phyloP scores from a whole-genome alignment of 2,888 invertebrate species.

The Abrostola triplasia region DNA sequence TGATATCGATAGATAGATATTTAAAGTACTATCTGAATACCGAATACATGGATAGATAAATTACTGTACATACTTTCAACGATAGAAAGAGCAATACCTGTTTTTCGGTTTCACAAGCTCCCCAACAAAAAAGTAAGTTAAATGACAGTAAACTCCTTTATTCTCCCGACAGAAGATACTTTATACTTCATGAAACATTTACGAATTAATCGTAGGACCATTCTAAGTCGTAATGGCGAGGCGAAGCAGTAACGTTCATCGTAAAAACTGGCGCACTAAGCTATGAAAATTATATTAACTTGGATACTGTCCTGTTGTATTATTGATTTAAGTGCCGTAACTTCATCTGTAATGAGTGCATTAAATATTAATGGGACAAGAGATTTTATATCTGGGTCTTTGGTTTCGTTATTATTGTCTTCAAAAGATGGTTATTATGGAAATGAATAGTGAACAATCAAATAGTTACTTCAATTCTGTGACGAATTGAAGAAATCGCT shows the following conservation, averaged over 20 bases:
- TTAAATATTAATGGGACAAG: neutral
- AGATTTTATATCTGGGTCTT: neutral
- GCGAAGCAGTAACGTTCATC: conserved; percentile 74
- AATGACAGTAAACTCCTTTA: conserved; percentile 15
- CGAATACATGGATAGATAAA: too few species aligned
- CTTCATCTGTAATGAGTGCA: neutral
- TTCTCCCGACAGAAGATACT: conserved; percentile 26
- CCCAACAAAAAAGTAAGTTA: neutral
- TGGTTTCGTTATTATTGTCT: neutral
- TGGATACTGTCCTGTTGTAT: conserved; percentile 24
- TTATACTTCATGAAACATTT: conserved; percentile 78
- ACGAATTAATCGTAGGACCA: conserved; percentile 79
- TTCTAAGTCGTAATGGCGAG: conserved; percentile 49
- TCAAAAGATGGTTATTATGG: neutral
- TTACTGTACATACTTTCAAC: too few species aligned
- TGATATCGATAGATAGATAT: too few species aligned
- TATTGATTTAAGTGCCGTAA: conserved; percentile 11
- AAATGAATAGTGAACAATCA: too few species aligned
- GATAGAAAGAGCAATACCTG: neutral
- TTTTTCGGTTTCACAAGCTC: neutral
- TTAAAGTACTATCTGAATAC: too few species aligned
- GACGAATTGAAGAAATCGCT: too few species aligned
- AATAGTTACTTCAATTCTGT: too few species aligned
- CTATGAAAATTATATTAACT: conserved; percentile 81
- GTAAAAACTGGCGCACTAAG: conserved; percentile 78